Percentiles rank a stretch among this genome's conserved stretches.
Conservation (phyloP, 1,140 invertebrate species). For the Delia radicum region DNA sequence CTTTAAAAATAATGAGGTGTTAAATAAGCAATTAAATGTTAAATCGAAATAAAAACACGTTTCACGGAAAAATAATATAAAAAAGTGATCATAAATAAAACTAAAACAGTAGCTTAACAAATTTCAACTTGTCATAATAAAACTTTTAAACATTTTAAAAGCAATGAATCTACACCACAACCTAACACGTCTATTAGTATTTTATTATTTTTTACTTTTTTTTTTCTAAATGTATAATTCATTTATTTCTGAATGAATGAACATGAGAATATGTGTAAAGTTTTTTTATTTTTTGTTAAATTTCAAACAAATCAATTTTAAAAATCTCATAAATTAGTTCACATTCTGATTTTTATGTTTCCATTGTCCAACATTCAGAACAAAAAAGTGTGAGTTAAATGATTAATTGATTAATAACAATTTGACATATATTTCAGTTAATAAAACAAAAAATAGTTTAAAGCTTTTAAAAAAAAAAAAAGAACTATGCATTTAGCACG, state of each 20-base stretch:
- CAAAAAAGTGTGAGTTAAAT: background rate
- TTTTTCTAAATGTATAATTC: too few species aligned
- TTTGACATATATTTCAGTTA: background rate
- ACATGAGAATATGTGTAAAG: too few species aligned
- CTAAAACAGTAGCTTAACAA: background rate
- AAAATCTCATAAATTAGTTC: background rate
- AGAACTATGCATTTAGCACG: background rate
- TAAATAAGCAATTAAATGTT: constrained; percentile 13
- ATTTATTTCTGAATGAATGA: too few species aligned
- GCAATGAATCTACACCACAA: too few species aligned
- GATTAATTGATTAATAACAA: background rate
- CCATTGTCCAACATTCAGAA: background rate
- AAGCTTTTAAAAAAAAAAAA: background rate
- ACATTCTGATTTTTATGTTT: background rate
- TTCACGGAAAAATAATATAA: background rate
- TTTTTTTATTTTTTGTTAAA: too few species aligned
- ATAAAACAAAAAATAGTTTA: background rate
- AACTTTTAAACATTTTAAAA: too few species aligned
- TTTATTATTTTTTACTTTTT: too few species aligned
- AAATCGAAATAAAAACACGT: constrained; percentile 1
- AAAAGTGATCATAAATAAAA: background rate
- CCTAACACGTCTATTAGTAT: too few species aligned
- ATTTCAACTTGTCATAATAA: background rate
- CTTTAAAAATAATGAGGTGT: background rate
- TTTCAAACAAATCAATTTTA: too few species aligned